A percentile compares a stretch with the other conserved stretches of the same genome.
Conservation (phyloP, 2,888 invertebrate species). For the Drosophila nr. perissopoda region DNA sequence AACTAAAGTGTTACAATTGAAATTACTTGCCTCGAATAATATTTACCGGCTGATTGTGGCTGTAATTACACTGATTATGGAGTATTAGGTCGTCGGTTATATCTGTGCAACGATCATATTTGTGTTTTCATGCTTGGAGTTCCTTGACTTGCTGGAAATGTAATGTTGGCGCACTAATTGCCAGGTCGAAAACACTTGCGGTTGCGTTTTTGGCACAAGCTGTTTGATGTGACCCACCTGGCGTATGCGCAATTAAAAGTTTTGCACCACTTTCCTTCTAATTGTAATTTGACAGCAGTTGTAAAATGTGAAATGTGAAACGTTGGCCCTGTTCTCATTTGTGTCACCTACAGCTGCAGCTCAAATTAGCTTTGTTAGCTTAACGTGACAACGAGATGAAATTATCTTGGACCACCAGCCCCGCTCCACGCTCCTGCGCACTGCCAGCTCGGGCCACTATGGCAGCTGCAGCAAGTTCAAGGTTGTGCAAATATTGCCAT, state of each 20-base stretch:
- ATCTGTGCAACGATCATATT: background rate
- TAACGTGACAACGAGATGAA: slow-evolving; percentile 41
- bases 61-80: background rate
- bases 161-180: slow-evolving; percentile 38
- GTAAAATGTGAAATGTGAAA: slow-evolving; percentile 41
- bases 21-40: background rate
- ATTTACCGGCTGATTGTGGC: background rate
- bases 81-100: background rate
- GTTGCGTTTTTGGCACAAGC: slow-evolving; percentile 14
- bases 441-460: background rate
- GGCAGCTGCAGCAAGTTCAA: slow-evolving; percentile 64
- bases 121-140: background rate
- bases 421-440: background rate
- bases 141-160: slow-evolving; percentile 12
- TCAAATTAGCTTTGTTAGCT: slow-evolving; percentile 65
- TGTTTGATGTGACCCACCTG: slow-evolving; percentile 55
- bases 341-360: slow-evolving; percentile 39
- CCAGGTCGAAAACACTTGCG: slow-evolving; percentile 22
- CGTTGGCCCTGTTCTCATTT: slow-evolving; percentile 54
- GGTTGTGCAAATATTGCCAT: slow-evolving; percentile 52
- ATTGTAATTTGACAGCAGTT: slow-evolving; percentile 64
- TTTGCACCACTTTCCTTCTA: slow-evolving; percentile 47
- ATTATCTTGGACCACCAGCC: slow-evolving; percentile 2
- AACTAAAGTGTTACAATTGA: background rate
- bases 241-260: slow-evolving; percentile 73